Base-by-base conservation (phyloP, 2,888 invertebrate species). In the Lycophotia porphyrea region DNA sequence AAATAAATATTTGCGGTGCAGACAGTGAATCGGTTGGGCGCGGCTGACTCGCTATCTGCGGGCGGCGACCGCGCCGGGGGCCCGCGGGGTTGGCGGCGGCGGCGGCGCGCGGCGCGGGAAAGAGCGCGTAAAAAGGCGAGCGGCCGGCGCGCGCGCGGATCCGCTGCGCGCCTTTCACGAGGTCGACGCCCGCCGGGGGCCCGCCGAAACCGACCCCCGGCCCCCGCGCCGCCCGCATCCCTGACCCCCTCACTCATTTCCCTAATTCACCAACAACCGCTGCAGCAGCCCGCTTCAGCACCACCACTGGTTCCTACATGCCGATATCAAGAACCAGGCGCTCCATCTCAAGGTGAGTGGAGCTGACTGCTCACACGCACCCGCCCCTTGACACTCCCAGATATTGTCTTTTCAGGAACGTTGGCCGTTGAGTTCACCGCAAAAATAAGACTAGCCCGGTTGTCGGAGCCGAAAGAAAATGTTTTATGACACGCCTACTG, bases 51-150 rank as follows among this genome's bases (percentile, higher is more conserved):
- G 94, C 95, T 95, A 95, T 96, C 96, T 95, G 95, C 96, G 96
- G 95, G 95, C 96, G 95, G 96, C 95, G 95, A 95, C 95, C 95
- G 95, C 93, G 92, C 93, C 93, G 93, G 95, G 94, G 95, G 94
- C 95, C 95, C 95, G 94, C 93, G 95, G 95, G 95, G 95, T 94
- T 93, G 93, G 94, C 94, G 93, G 93, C 92, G 93, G 93, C 92
- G 91, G 92, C 92, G 93, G 91, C 91, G 94, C 92, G 92, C 92
- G 93, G 91, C 91, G 94, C 92, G 93, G 95, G 95, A 93, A 94
- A 94, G 94, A 95, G 94, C 95, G 95, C 95, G 95, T 95, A 95
- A 95, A 95, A 95, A 95, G 94, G 95, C 95, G 95, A 95, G 94
- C 95, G 94, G 93, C 84, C 92, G 92, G 91, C 92, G 94, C 93